These are phyloP conservation scores for Andrena flavipes DNA, from an alignment of 2,888 invertebrate species.

Conservation along the genomic window DNA sequence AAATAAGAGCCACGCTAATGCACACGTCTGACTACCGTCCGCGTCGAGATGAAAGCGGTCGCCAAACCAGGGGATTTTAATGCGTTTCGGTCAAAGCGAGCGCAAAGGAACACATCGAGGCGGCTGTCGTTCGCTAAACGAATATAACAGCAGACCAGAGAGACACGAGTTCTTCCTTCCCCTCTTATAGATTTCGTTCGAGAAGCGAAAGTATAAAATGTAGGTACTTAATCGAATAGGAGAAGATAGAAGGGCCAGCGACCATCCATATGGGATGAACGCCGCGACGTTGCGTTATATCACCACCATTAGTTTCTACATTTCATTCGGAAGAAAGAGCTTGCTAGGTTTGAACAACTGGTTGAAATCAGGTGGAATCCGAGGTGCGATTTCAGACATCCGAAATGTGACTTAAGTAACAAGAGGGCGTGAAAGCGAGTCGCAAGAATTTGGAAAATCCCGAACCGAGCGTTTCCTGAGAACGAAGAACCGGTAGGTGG, in stretches of 20 bases:
- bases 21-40: conserved; percentile 26
- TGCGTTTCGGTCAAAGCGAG: conserved; percentile 55
- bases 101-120: conserved; percentile 41
- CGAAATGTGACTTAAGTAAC: neutral
- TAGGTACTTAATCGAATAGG: no score
- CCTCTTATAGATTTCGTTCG: neutral
- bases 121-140: conserved; percentile 9
- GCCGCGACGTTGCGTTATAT: no score
- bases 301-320: neutral
- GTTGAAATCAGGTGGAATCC: no score
- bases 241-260: no score
- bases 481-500: neutral
- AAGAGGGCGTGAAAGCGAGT: neutral
- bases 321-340: conserved; percentile 8
- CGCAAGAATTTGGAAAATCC: conserved; percentile 44
- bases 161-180: neutral
- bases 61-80: conserved; percentile 60
- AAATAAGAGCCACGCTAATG: no score
- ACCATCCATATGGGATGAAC: no score
- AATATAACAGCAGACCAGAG: neutral
- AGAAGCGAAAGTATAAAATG: neutral
- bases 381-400: no score
- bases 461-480: conserved; percentile 1
- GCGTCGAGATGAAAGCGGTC: conserved; percentile 64
- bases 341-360: neutral